Base-by-base conservation (phyloP, 2,888 invertebrate genomes). In the Drosophila silvestris region DNA sequence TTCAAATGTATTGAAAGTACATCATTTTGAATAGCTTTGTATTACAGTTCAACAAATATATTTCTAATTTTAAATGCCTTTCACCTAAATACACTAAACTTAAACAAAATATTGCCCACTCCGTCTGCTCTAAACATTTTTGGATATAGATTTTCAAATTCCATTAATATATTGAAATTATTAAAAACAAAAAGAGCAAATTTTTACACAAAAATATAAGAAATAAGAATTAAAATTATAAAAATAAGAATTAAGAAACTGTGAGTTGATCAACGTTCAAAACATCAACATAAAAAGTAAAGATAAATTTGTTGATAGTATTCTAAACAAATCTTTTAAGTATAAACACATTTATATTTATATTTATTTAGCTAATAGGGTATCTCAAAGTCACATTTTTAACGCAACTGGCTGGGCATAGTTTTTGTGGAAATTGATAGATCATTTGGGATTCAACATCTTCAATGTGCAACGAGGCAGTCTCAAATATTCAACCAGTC, bases 381-480 rank as follows among this genome's bases (percentile, higher is more conserved):
- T 51, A 65, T 81, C 32, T 19, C 0, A 10, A 0, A n/a, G 58
- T n/a, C 32, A 28, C 3, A 35, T 50, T 16, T 0, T 5, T 1
- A 33, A 16, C 33, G 10, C 14, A 12, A 32, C 7, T 79, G 68
- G 65, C 60, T 37, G 33, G 14, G 59, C 59, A 56, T 35, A 69
- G 53, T 61, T 66, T 51, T 39, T 57, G 57, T 57, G 2, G 3
- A 69, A 79, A 77, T 73, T 79, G 77, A 79, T 81, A 66, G 81
- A 79, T 79, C 65, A 59, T 63, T 68, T 56, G 77, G 37, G 52
- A 44, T 30, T 70, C 59, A 66, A 50, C 70, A 65, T 74, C 75
- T 70, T 79, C 54, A 64, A 65, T 74, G 65, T 61, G 53, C 66
- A 64, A 28, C 60, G 65, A 63, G 68, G 33, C 54, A 81, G 63